Base-by-base conservation (phyloP, 2,113 vertebrate genomes). In the Leptosomus discolor region DNA sequence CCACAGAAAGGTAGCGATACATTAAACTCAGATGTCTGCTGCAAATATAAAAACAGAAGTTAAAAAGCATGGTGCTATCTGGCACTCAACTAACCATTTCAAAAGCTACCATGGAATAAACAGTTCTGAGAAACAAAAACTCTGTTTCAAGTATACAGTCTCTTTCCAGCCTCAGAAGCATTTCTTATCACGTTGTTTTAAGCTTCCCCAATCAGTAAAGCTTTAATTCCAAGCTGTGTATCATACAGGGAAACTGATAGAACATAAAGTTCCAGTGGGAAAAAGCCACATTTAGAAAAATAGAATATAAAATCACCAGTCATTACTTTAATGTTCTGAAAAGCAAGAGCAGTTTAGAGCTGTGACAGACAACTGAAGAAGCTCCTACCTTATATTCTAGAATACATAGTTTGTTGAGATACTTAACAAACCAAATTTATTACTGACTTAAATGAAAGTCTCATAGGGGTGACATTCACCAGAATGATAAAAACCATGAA, bases 1-100 rank as follows among this genome's bases (percentile, higher is more conserved):
- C 99, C 99, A 97, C 97, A 98, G 96, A 99, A 99, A 29, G 99
- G 99, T 69, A 98, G 93, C 1, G 98, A 98, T 61, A 99, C 98
- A 85, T 98, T 98, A 74, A 94, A 98, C 34, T 99, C 98, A 18
- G 98, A 98, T 12, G 98, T 98, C 51, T 99, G 98, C 93, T 98
- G 81, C 51, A 97, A 97, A 94, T 75, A 86, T 51, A 92, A 97
- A 98, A 91, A 8, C 22, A 92, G 19, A 79, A 69, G 46, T 46
- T 60, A 93, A 64, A 93, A 97, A 73, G 10, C 54, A 46, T 2
- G 5, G 26, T 70, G 20, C 4, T 67, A 43, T 50, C 20, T 73
- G 48, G 9, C 39, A 53, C 15, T 92, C 16, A 41, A 27, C 6
- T 36, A 73, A 73, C 8, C 12, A 64, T 45, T 83, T 61, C 27